phyloP scores from a whole-genome alignment of 2,888 invertebrate genomes.

The Dasypogon diadema region DNA sequence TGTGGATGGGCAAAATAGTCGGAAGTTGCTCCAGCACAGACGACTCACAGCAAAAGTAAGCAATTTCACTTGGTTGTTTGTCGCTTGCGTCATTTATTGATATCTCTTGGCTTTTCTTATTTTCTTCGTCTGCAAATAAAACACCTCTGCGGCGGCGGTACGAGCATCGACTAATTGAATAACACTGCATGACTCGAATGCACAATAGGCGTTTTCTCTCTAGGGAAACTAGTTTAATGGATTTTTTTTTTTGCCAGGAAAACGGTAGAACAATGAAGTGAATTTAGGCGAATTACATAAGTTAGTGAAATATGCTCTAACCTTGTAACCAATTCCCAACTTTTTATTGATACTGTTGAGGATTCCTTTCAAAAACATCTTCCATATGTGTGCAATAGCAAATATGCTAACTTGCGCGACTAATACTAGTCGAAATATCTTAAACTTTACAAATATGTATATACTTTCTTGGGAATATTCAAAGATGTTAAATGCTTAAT shows the following conservation, averaged over 20 bases:
- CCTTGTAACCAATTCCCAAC: background rate
- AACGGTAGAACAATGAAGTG: background rate
- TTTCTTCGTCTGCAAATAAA: background rate
- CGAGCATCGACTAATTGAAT: constrained; percentile 11
- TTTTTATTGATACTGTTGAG: too few species aligned
- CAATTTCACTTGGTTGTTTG: constrained; percentile 23
- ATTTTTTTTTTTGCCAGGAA: background rate
- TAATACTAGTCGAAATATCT: too few species aligned
- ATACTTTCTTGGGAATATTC: too few species aligned
- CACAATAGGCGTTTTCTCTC: constrained; percentile 10
- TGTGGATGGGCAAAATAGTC: background rate
- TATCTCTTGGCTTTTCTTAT: constrained; percentile 1
- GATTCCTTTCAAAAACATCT: too few species aligned
- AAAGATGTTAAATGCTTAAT: too few species aligned
- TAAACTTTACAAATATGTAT: too few species aligned
- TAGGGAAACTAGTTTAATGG: constrained; percentile 17
- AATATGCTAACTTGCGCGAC: too few species aligned
- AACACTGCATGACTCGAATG: background rate
- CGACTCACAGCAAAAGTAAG: background rate
- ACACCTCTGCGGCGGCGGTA: background rate
- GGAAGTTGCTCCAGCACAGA: constrained; percentile 3
- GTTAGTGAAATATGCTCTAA: background rate
- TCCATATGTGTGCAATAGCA: too few species aligned
- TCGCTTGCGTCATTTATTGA: constrained; percentile 26
- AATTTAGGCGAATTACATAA: background rate